Percentiles rank a stretch among this genome's conserved stretches.
Evolutionary conservation across 2,113 vertebrate genomes (phyloP).

Genomic region (Macquaria australasica): DNA sequence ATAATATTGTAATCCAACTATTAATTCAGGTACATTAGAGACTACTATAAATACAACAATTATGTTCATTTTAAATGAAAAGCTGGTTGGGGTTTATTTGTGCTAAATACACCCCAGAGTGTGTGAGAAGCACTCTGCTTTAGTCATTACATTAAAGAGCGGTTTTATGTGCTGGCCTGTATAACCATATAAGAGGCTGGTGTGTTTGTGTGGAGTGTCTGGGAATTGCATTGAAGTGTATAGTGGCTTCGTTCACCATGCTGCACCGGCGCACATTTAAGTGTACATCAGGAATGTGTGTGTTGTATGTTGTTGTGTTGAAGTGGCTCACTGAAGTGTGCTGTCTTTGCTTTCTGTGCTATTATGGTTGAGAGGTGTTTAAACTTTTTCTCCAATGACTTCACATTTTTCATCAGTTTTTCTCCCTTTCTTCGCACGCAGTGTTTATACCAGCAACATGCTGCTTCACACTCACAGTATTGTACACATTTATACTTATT

Average conservation of each 20-base stretch:
- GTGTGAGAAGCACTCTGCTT: slow-evolving; percentile 41
- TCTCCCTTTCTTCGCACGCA: neutral
- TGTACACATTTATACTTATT: neutral
- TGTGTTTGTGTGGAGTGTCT: slow-evolving; percentile 60
- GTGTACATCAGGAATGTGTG: slow-evolving; percentile 13
- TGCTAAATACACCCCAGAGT: slow-evolving; percentile 49
- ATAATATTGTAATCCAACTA: slow-evolving; percentile 14
- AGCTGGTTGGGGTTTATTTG: slow-evolving; percentile 45
- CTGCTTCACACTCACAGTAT: neutral
- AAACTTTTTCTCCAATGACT: neutral
- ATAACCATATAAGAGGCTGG: slow-evolving; percentile 55
- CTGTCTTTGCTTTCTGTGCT: slow-evolving; percentile 6
- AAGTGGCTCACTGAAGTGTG: slow-evolving; percentile 25
- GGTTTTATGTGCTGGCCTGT: slow-evolving; percentile 45
- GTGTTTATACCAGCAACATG: neutral
- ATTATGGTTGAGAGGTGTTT: slow-evolving; percentile 1
- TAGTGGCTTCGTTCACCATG: slow-evolving; percentile 19
- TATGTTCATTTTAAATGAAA: slow-evolving; percentile 28
- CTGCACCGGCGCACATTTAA: slow-evolving; percentile 8
- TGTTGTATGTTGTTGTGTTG: neutral
- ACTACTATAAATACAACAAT: slow-evolving; percentile 25
- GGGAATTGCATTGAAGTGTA: slow-evolving; percentile 50
- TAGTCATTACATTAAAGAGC: slow-evolving; percentile 64
- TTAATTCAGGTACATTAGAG: slow-evolving; percentile 12
- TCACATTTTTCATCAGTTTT: neutral